These are phyloP conservation scores for Chromoteleia sp. DNA, from an alignment of 2,888 invertebrate species.

Conservation along the genomic window DNA sequence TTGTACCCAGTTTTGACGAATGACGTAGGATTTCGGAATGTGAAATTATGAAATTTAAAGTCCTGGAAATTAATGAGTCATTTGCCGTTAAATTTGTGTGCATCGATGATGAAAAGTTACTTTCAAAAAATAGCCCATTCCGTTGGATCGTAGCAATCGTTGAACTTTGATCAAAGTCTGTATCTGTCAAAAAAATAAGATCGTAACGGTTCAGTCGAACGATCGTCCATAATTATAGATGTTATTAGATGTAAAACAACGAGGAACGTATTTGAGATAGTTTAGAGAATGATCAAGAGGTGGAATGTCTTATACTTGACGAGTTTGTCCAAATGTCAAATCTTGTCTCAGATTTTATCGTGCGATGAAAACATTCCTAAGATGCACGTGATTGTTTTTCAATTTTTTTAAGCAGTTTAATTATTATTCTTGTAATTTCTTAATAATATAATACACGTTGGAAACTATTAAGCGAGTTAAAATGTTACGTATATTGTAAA, in stretches of 20 bases:
- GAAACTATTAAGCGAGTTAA: slow-evolving; percentile 1
- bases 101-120: not conserved
- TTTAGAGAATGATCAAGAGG: slow-evolving; percentile 24
- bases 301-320: slow-evolving; percentile 11
- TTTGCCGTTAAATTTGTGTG: not conserved
- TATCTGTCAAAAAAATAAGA: slow-evolving; percentile 17
- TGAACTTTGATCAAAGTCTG: not conserved
- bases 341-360: slow-evolving; percentile 32
- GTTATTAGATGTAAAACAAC: slow-evolving; percentile 37
- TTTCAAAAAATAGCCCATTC: not conserved
- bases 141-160: not conserved
- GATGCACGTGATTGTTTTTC: slow-evolving; percentile 23
- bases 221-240: slow-evolving; percentile 5
- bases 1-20: no score
- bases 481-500: slow-evolving; percentile 3
- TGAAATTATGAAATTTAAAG: no score
- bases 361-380: slow-evolving; percentile 22
- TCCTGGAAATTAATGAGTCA: no score
- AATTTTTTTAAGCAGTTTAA: not conserved
- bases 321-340: slow-evolving; percentile 46
- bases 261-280: not conserved
- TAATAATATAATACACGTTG: not conserved
- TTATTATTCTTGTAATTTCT: not conserved
- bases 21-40: no score
- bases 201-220: slow-evolving; percentile 5